phyloP scores from a whole-genome alignment of 2,113 vertebrate species.

The Cottus gobio region DNA sequence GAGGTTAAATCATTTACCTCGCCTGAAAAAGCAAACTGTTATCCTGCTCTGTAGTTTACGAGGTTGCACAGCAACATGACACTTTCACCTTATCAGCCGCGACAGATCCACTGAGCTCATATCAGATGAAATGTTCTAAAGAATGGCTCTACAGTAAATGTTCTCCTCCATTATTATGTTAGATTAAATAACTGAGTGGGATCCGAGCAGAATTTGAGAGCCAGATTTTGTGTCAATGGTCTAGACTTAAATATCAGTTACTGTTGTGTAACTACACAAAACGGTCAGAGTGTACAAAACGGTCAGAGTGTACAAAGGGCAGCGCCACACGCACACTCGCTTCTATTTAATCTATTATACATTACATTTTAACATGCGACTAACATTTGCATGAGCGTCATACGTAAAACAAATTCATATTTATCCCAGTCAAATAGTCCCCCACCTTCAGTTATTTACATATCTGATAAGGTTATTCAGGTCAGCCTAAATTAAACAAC shows the following conservation, averaged over 20 bases:
- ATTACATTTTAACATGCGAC: not conserved
- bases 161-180: not conserved
- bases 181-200: not conserved
- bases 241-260: constrained; percentile 21
- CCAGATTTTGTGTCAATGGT: not conserved
- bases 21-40: constrained; percentile 25
- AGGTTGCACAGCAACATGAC: constrained; percentile 52
- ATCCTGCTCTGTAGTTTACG: constrained; percentile 31
- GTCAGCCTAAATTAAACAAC: not conserved
- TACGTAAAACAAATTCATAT: not conserved
- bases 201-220: not conserved
- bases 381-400: constrained; percentile 34
- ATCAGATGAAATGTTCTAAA: not conserved
- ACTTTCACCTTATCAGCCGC: constrained; percentile 62
- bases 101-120: not conserved
- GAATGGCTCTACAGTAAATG: not conserved
- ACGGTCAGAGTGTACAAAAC: constrained; percentile 22
- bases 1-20: constrained; percentile 67
- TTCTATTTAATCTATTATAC: not conserved
- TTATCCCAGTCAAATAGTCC: constrained; percentile 37
- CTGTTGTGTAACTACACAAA: constrained; percentile 34
- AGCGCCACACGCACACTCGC: constrained; percentile 11
- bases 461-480: constrained; percentile 24
- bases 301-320: constrained; percentile 41
- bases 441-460: constrained; percentile 42